Evolutionary conservation across 2,888 invertebrate genomes (phyloP).

Genomic region (Lydus trimaculatus): DNA sequence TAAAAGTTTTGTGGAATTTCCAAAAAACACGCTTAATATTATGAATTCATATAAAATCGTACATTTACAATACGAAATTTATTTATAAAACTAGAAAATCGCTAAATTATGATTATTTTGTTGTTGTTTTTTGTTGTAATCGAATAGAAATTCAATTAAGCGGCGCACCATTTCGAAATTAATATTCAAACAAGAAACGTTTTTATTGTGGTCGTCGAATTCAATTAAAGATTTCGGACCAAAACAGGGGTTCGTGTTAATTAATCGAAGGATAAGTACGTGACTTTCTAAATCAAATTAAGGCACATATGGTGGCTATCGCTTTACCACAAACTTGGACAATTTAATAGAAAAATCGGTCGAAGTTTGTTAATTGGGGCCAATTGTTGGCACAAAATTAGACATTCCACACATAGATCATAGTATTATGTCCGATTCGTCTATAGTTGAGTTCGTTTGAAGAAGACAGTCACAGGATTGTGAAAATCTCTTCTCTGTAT

Average conservation of each 20-base stretch:
- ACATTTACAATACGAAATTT: not conserved
- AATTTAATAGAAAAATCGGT: not conserved
- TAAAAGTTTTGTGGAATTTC: conserved; percentile 19
- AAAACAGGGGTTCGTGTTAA: not conserved
- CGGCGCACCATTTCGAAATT: not conserved
- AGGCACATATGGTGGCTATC: not conserved
- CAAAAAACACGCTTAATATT: not conserved
- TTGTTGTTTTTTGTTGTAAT: not conserved
- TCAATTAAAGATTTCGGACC: not conserved
- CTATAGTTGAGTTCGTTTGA: no score
- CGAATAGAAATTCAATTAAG: not conserved
- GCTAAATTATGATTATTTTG: no score
- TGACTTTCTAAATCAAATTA: not conserved
- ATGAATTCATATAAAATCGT: not conserved
- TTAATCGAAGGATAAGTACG: not conserved
- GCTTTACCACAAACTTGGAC: not conserved
- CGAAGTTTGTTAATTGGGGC: not conserved
- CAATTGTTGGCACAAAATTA: no score
- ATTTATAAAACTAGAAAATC: not conserved
- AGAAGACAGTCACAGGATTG: no score
- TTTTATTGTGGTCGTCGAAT: not conserved
- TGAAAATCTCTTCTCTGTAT: no score
- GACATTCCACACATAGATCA: no score
- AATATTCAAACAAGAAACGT: conserved; percentile 1
- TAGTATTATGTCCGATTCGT: no score